Evolutionary conservation across 2,797 vertebrate species (phyloP).

Genomic region (Ptychadena robeensis): DNA sequence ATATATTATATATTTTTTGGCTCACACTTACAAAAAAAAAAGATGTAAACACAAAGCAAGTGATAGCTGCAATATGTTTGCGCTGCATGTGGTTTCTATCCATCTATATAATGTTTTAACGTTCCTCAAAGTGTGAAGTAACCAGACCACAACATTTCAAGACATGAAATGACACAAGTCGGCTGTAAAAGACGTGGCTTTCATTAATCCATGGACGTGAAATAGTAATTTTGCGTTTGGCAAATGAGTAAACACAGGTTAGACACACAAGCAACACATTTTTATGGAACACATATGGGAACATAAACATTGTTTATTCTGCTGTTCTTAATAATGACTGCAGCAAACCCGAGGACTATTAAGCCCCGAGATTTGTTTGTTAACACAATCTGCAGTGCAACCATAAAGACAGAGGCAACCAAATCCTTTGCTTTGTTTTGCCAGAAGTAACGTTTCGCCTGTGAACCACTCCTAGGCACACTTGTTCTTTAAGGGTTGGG

Average conservation of each 20-base stretch:
- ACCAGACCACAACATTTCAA: not conserved
- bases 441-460: not conserved
- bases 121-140: not conserved
- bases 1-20: too few species aligned
- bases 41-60: too few species aligned
- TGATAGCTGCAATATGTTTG: not conserved
- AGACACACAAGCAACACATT: not conserved
- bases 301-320: not conserved
- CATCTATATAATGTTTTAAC: not conserved
- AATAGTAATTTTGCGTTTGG: not conserved
- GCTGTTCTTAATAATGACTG: conserved; percentile 6
- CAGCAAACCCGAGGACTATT: not conserved
- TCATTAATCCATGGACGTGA: not conserved
- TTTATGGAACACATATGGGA: not conserved
- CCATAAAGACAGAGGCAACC: conserved; percentile 1
- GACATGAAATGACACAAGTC: not conserved
- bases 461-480: conserved; percentile 22
- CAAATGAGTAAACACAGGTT: not conserved
- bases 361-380: conserved; percentile 7
- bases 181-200: not conserved
- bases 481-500: conserved; percentile 42
- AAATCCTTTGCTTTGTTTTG: conserved; percentile 23
- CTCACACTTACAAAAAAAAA: not conserved
- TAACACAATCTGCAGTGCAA: conserved; percentile 2
- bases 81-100: not conserved